Percentiles rank a stretch among this genome's conserved stretches.
Evolutionary conservation across 2,113 vertebrate species (phyloP).

Genomic region (Corythornis cristatus): DNA sequence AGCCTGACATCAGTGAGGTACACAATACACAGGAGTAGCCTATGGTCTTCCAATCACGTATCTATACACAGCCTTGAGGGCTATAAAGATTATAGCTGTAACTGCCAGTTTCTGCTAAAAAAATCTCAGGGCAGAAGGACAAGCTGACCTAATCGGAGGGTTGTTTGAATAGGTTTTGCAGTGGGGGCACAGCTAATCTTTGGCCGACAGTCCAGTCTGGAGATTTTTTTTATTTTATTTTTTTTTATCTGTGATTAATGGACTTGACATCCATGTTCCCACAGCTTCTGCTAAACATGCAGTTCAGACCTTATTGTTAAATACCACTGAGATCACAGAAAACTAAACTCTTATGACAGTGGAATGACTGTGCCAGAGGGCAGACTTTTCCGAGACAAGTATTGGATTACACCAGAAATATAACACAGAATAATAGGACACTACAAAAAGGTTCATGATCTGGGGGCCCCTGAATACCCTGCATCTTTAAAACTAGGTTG

Average conservation of each 20-base stretch:
- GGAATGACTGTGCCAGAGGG: constrained; percentile 67
- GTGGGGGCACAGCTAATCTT: constrained; percentile 70
- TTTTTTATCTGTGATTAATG: constrained; percentile 80
- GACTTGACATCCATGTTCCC: constrained; percentile 78
- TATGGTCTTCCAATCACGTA: not conserved
- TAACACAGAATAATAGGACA: constrained; percentile 10
- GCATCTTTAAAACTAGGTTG: not conserved
- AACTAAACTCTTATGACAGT: constrained; percentile 73
- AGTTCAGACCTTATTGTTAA: constrained; percentile 74
- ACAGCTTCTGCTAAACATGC: constrained; percentile 72
- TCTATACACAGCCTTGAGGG: constrained; percentile 4
- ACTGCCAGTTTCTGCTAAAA: constrained; percentile 57
- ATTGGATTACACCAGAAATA: constrained; percentile 38
- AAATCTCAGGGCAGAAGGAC: constrained; percentile 64
- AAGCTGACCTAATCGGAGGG: constrained; percentile 69
- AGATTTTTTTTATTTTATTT: constrained; percentile 64
- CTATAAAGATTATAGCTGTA: constrained; percentile 52
- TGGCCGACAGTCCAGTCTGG: constrained; percentile 65
- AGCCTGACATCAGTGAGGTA: constrained; percentile 29
- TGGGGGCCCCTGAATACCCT: not conserved
- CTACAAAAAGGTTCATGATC: not conserved
- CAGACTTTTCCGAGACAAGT: constrained; percentile 50
- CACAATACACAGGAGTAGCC: constrained; percentile 4
- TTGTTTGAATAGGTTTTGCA: constrained; percentile 73
- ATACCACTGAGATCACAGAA: constrained; percentile 79